These are phyloP conservation scores for Rhabdornis inornatus DNA, from an alignment of 2,113 vertebrate genomes.

Conservation along the genomic window DNA sequence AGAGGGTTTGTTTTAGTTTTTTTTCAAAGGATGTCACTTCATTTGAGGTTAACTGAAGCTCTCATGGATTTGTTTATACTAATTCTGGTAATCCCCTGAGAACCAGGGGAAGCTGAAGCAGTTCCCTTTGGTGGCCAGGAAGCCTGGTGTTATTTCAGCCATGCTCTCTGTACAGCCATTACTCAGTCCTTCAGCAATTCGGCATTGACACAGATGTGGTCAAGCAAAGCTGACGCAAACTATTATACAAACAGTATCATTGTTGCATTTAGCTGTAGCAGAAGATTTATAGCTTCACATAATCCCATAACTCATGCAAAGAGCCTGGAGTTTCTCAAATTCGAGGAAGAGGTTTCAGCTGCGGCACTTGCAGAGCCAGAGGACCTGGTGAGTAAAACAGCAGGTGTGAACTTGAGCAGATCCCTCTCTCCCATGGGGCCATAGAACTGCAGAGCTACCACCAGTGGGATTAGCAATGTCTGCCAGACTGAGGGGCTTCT, in stretches of 20 bases:
- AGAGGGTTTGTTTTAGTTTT: background rate
- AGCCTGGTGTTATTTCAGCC: background rate
- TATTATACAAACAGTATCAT: background rate
- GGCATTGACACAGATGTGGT: background rate
- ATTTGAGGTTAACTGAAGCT: background rate
- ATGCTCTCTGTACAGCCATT: background rate
- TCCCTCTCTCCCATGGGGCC: background rate
- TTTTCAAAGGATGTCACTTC: background rate
- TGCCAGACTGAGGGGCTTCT: background rate
- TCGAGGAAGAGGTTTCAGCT: background rate
- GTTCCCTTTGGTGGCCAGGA: background rate
- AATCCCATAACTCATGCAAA: background rate
- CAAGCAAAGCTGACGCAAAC: background rate
- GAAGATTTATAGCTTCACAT: conserved; percentile 4
- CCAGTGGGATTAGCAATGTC: rapidly evolving
- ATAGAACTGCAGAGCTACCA: background rate
- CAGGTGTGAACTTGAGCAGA: background rate
- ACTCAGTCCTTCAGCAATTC: conserved; percentile 1
- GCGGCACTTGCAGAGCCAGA: background rate
- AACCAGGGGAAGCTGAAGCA: background rate
- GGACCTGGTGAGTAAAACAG: background rate
- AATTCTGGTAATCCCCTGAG: background rate
- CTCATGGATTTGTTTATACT: background rate
- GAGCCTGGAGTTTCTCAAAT: conserved; percentile 12
- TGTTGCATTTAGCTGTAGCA: background rate